Percentiles rank a stretch among this genome's conserved stretches.
Evolutionary conservation across 2,113 vertebrate species (phyloP).

Genomic region (Alligator sinensis): DNA sequence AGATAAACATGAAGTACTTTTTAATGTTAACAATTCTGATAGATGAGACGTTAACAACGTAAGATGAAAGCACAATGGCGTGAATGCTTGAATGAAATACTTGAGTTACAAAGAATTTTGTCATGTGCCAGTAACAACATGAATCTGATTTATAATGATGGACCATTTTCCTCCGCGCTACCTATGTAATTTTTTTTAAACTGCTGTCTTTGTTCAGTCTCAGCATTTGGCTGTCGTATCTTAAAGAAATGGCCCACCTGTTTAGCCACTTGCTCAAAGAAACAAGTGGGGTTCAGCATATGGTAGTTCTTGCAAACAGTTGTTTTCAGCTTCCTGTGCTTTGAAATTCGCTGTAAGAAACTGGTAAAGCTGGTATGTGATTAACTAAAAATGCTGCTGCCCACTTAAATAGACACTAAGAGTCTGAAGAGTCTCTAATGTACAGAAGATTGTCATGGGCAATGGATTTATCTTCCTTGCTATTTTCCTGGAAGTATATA

Average conservation of each 20-base stretch:
- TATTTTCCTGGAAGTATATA: neutral
- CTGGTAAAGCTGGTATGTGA: neutral
- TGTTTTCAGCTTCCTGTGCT: slow-evolving; percentile 32
- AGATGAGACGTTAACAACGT: neutral
- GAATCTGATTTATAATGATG: slow-evolving; percentile 25
- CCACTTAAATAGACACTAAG: neutral
- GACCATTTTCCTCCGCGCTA: neutral
- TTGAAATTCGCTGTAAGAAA: slow-evolving; percentile 14
- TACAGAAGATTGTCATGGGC: neutral
- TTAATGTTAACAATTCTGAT: neutral
- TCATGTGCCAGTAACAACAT: slow-evolving; percentile 34
- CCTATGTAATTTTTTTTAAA: slow-evolving; percentile 4
- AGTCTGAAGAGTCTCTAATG: neutral
- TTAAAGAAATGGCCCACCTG: slow-evolving; percentile 60
- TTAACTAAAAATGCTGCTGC: slow-evolving; percentile 23
- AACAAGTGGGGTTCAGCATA: slow-evolving; percentile 49
- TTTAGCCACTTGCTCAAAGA: slow-evolving; percentile 45
- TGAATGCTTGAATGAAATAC: neutral
- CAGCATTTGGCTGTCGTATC: slow-evolving; percentile 58
- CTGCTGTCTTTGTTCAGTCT: slow-evolving; percentile 38
- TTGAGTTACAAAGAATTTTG: slow-evolving; percentile 7
- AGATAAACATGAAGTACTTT: neutral
- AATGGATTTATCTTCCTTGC: neutral
- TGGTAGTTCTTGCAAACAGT: slow-evolving; percentile 52
- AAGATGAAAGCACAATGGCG: neutral